phyloP scores from a whole-genome alignment of 2,888 invertebrate genomes.

The Himalopsyche japonica region DNA sequence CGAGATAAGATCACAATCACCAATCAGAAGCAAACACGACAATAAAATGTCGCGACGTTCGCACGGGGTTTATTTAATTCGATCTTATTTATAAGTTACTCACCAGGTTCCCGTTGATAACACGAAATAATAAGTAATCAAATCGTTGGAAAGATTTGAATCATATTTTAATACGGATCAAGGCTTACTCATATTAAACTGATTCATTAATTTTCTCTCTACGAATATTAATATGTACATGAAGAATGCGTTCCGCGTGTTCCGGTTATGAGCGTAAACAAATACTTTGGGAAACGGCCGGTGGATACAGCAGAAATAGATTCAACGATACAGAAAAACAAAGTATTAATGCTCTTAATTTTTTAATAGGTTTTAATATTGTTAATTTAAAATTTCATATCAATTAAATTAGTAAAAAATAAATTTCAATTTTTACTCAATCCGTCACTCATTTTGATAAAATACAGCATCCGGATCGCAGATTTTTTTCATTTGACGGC shows the following conservation, averaged over 20 bases:
- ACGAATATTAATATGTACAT: not conserved
- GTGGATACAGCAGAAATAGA: no score
- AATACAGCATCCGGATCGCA: no score
- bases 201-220: not conserved
- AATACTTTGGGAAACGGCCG: no score
- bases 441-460: no score
- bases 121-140: not conserved
- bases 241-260: not conserved
- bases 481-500: no score
- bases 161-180: not conserved
- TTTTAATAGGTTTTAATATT: no score
- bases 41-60: conserved; percentile 15
- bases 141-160: not conserved
- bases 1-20: not conserved
- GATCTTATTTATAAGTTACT: not conserved
- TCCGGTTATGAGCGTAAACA: not conserved
- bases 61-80: conserved; percentile 8
- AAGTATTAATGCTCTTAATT: no score
- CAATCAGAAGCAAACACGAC: not conserved
- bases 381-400: no score
- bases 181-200: not conserved
- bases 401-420: no score
- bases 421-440: no score
- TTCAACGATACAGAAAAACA: no score
- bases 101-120: not conserved